A percentile compares a stretch with the other conserved stretches of the same genome.
Evolutionary conservation across 2,888 invertebrate species (phyloP).

Genomic region (Drosophila nr. perissopoda): DNA sequence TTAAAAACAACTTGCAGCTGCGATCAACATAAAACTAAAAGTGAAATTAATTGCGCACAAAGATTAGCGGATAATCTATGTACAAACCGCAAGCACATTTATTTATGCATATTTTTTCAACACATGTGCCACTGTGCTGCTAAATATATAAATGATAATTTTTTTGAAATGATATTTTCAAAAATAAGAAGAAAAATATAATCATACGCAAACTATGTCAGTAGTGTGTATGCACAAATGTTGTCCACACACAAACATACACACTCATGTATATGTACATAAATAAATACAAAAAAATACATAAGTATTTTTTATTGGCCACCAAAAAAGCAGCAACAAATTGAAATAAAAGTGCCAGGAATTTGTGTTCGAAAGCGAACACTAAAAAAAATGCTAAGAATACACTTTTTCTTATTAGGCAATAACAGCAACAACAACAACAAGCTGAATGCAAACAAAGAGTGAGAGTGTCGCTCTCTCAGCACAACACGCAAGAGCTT

Average conservation of each 20-base stretch:
- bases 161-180: slow-evolving; percentile 6
- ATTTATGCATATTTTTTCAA: not conserved
- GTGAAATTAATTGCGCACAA: slow-evolving; percentile 50
- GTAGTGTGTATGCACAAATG: slow-evolving; percentile 77
- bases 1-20: slow-evolving; percentile 36
- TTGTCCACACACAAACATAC: slow-evolving; percentile 41
- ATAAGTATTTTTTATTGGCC: slow-evolving; percentile 40
- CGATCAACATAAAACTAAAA: slow-evolving; percentile 42
- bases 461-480: slow-evolving; percentile 38
- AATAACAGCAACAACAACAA: slow-evolving; percentile 24
- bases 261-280: slow-evolving; percentile 11
- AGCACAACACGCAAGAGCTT: slow-evolving; percentile 30
- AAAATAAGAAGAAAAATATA: slow-evolving; percentile 27
- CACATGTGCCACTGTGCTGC: slow-evolving; percentile 38
- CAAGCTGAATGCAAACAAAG: slow-evolving; percentile 15
- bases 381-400: slow-evolving; percentile 50
- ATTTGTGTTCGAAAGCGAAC: slow-evolving; percentile 54
- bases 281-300: slow-evolving; percentile 8
- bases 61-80: slow-evolving; percentile 29
- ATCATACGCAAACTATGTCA: slow-evolving; percentile 65
- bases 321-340: slow-evolving; percentile 22
- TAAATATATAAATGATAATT: slow-evolving; percentile 43
- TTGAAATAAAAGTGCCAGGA: slow-evolving; percentile 61
- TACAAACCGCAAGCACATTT: not conserved
- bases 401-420: slow-evolving; percentile 62